Percentiles rank a stretch among this genome's conserved stretches.
phyloP scores from a whole-genome alignment of 1,140 invertebrate species.

The Drosophila pachea region DNA sequence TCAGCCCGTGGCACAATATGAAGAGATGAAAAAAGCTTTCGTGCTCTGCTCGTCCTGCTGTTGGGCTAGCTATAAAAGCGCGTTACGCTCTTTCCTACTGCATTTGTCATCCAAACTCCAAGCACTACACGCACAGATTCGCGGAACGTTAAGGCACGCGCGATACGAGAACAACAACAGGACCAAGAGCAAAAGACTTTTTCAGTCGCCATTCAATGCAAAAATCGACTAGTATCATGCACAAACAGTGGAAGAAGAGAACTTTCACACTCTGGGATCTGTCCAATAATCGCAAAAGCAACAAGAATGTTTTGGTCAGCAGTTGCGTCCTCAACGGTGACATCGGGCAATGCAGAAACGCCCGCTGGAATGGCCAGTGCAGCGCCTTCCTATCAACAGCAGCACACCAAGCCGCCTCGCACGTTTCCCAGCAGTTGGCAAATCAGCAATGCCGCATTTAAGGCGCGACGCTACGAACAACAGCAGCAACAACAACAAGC shows the following conservation, averaged over 20 bases:
- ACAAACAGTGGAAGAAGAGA: neutral
- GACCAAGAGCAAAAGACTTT: neutral
- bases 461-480: conserved; percentile 37
- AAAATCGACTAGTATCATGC: neutral
- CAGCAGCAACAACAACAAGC: conserved; percentile 27
- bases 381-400: conserved; percentile 50
- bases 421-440: conserved; percentile 48
- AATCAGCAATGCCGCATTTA: conserved; percentile 49
- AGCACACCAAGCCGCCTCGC: conserved; percentile 44
- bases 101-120: conserved; percentile 30
- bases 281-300: neutral
- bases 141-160: neutral
- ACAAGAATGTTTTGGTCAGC: conserved; percentile 57
- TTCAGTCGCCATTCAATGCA: neutral
- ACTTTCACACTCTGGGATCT: neutral
- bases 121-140: neutral
- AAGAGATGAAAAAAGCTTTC: neutral
- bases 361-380: conserved; percentile 48
- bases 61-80: conserved; percentile 29
- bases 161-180: neutral
- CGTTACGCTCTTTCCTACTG: conserved; percentile 13
- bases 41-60: neutral
- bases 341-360: conserved; percentile 13
- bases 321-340: conserved; percentile 50
- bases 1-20: neutral